These are phyloP conservation scores for Phoxinus dragarum DNA, from an alignment of 2,797 vertebrate genomes.

Conservation along the genomic window DNA sequence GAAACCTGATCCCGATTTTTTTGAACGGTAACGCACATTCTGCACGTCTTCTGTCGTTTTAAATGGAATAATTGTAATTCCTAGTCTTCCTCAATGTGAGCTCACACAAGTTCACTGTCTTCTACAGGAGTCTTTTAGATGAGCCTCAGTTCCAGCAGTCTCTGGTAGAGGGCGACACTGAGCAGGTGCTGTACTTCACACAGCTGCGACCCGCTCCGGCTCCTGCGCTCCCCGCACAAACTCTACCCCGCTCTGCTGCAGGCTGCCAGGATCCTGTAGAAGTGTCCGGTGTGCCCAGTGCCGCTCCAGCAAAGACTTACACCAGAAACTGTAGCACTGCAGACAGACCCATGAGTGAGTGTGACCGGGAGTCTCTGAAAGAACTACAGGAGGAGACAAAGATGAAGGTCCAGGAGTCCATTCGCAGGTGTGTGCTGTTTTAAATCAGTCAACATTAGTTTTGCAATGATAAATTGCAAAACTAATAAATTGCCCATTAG, in stretches of 20 bases:
- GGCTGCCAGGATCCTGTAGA: background rate
- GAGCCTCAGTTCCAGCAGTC: constrained; percentile 78
- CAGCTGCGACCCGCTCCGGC: constrained; percentile 63
- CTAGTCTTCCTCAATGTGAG: background rate
- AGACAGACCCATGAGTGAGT: background rate
- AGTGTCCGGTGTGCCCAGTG: background rate
- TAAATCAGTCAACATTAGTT: background rate
- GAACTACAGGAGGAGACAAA: constrained; percentile 21
- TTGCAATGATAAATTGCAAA: too few relatives aligned
- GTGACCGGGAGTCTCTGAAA: background rate
- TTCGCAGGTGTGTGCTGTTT: constrained; percentile 59
- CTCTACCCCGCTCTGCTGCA: background rate
- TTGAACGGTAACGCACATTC: background rate
- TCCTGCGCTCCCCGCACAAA: constrained; percentile 48
- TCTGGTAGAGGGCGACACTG: constrained; percentile 69
- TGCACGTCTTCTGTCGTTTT: background rate
- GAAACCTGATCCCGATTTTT: background rate
- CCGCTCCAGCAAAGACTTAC: background rate
- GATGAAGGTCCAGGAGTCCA: constrained; percentile 64
- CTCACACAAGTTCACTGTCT: background rate
- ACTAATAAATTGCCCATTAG: too few relatives aligned
- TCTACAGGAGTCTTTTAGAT: constrained; percentile 82
- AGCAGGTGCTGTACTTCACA: constrained; percentile 81
- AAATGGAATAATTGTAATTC: background rate
- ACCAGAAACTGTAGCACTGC: background rate